Conservation (phyloP, 2,113 vertebrate species). For the Strigops habroptila region DNA sequence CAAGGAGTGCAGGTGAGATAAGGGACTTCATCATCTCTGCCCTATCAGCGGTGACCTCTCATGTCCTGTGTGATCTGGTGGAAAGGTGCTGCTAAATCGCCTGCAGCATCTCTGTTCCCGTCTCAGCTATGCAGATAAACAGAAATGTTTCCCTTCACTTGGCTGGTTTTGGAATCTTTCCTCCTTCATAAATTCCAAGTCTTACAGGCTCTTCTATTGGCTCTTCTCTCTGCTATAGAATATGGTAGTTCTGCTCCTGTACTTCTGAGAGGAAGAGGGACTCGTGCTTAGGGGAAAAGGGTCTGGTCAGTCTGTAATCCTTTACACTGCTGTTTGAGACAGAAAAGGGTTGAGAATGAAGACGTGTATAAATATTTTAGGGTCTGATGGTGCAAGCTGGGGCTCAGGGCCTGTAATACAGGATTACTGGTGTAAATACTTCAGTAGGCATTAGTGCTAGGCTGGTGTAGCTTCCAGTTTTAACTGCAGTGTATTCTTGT, state of each 20-base stretch:
- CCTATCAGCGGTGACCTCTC: neutral
- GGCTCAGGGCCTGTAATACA: neutral
- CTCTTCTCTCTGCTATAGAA: neutral
- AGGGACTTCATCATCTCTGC: neutral
- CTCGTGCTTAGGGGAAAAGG: neutral
- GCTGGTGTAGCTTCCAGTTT: neutral
- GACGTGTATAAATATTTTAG: neutral
- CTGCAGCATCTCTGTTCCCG: neutral
- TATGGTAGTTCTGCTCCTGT: neutral
- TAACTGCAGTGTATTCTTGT: neutral
- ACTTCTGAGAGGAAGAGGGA: neutral
- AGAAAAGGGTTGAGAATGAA: neutral
- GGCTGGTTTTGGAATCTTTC: neutral
- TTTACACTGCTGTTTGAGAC: neutral
- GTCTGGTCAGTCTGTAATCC: neutral
- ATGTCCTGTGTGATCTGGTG: neutral
- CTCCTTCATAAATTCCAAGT: neutral
- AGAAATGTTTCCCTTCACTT: neutral
- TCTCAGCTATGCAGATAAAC: neutral
- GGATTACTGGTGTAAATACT: neutral
- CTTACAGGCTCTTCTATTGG: neutral
- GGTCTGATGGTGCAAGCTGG: neutral
- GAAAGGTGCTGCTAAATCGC: neutral
- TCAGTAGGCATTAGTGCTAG: neutral
- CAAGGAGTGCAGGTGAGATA: neutral